A percentile compares a stretch with the other conserved stretches of the same genome.
Conservation (phyloP, 2,888 invertebrate species). For the Psylliodes chrysocephalus region DNA sequence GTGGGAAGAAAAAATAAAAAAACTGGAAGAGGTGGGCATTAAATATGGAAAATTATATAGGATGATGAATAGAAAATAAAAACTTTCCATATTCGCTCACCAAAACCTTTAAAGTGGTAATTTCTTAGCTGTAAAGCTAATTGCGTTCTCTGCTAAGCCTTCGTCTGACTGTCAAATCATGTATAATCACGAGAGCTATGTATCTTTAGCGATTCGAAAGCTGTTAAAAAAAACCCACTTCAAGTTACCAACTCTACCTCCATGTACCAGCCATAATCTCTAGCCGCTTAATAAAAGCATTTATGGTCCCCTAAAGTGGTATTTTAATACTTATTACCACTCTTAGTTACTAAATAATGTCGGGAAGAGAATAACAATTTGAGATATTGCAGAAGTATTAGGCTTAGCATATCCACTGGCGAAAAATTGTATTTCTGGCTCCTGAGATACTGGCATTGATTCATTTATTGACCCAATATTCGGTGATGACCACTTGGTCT, state of each 20-base stretch:
- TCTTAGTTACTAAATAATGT: too few species aligned
- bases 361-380: neutral
- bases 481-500: neutral
- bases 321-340: neutral
- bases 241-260: neutral
- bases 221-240: neutral
- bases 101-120: too few species aligned
- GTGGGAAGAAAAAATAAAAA: too few species aligned
- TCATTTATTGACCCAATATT: neutral
- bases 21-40: too few species aligned
- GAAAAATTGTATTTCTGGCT: neutral
- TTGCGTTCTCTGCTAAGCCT: neutral
- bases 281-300: too few species aligned
- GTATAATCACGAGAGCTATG: neutral
- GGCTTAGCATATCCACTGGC: neutral
- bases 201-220: neutral
- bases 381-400: neutral
- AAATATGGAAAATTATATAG: too few species aligned
- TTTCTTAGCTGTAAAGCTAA: too few species aligned
- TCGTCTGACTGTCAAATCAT: neutral
- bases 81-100: too few species aligned
- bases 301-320: neutral
- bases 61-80: too few species aligned
- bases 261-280: neutral
- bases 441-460: neutral